Evolutionary conservation across 1,140 invertebrate species (phyloP), one percentile per base, ranked within the genome.

Genomic region (Brachionus rubens): DNA sequence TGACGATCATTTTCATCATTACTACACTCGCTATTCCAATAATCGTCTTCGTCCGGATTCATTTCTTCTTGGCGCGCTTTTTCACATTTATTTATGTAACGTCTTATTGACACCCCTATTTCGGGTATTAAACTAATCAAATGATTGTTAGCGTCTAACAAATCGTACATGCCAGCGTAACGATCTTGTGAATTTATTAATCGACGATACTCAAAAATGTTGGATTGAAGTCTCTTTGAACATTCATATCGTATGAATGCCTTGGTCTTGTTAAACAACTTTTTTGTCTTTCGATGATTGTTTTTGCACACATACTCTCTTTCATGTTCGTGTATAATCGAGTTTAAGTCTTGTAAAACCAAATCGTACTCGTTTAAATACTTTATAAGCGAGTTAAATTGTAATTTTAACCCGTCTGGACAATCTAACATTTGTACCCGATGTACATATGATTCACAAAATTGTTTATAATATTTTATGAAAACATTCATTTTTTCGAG

Each of bases 91-190:
- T 72, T 72, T 72, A 72, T 72, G 28, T 48, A 72, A 21, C 68
- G 43, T 33, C 68, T 48, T 10, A 72, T 72, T n/a, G 68, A 72
- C 19, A 72, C 33, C 3, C 68, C 68, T 30, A 72, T 72, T n/a
- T 72, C 68, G 5, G 68, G 68, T 41, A 72, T 36, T 1, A 72
- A 24, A 26, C 68, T 72, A 7, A 72, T 72, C 68, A 72, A 72
- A 50, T 72, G 50, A 14, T 72, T 72, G 46, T 72, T 72, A 43
- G 50, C 50, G 19, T 72, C 68, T 9, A 72, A 14, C 46, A 72
- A 24, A 30, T 72, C 68, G 19, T 72, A 72, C 68, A 72, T 72
- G 28, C 68, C 68, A 16, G 68, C 68, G 26, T 72, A 72, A n/a
- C 68, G 26, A 33, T 72, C 68, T 36, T 72, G 68, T 24, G 68